A percentile compares a stretch with the other conserved stretches of the same genome.
phyloP scores from a whole-genome alignment of 2,888 invertebrate genomes.

The Schizotus pectinicornis region DNA sequence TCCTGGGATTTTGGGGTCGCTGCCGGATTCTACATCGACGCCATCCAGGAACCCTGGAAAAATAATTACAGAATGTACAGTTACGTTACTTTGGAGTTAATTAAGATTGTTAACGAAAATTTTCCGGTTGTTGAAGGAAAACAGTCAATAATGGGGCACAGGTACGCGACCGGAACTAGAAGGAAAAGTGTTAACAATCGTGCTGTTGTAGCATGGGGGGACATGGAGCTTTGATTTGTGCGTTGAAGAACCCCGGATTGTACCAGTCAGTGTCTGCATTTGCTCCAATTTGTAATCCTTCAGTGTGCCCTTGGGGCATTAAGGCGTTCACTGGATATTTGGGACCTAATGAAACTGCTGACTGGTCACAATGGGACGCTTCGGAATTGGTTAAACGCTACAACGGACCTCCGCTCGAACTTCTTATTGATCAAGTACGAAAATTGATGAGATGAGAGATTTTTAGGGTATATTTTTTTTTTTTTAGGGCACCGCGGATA shows the following conservation, averaged over 20 bases:
- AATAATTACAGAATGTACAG: conserved; percentile 94
- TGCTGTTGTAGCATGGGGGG: conserved; percentile 87
- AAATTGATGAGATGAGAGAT: not conserved
- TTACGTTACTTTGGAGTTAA: conserved; percentile 89
- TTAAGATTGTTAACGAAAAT: conserved; percentile 74
- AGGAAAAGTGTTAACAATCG: not conserved
- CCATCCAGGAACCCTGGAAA: conserved; percentile 89
- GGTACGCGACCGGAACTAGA: conserved; percentile 57
- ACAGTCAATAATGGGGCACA: conserved; percentile 83
- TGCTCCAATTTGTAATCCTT: conserved; percentile 93
- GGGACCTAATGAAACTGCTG: conserved; percentile 67
- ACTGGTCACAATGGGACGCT: conserved; percentile 89
- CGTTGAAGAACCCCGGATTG: conserved; percentile 87
- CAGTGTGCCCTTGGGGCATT: conserved; percentile 83
- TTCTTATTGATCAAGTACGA: conserved; percentile 88
- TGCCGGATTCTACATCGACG: conserved; percentile 96
- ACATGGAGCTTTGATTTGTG: conserved; percentile 91
- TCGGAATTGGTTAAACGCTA: conserved; percentile 82
- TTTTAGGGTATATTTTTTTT: conserved; percentile 9
- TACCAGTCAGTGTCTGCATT: conserved; percentile 93
- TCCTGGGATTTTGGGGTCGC: conserved; percentile 94
- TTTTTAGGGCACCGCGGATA: conserved; percentile 80
- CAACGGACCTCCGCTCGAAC: conserved; percentile 79
- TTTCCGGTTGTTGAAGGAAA: conserved; percentile 70
- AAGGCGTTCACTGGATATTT: conserved; percentile 86